Conservation (phyloP, 2,113 vertebrate species). For the Protobothrops mucrosquamatus region DNA sequence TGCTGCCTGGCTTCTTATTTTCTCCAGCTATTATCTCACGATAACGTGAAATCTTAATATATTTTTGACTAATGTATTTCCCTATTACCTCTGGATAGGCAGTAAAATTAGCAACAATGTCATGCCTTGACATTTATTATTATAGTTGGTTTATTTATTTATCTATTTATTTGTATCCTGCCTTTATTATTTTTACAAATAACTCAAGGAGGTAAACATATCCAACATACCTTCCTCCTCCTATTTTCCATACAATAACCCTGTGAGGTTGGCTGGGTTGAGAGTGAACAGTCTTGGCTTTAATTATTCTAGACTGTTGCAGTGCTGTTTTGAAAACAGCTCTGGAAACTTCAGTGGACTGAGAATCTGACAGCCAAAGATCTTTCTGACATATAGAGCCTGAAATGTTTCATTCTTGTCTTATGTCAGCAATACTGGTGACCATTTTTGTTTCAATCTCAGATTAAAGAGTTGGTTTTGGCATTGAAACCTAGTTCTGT, state of each 20-base stretch:
- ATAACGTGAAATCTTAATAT: not conserved
- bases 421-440: not conserved
- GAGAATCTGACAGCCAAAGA: not conserved
- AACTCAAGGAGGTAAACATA: not conserved
- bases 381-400: not conserved
- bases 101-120: not conserved
- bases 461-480: not conserved
- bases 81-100: not conserved
- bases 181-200: no score
- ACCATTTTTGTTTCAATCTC: not conserved
- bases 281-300: not conserved
- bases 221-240: not conserved
- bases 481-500: not conserved
- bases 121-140: not conserved
- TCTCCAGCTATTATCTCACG: not conserved
- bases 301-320: not conserved
- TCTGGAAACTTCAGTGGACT: not conserved
- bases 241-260: not conserved
- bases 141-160: not conserved
- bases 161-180: not conserved
- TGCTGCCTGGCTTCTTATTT: not conserved
- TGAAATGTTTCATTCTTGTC: not conserved
- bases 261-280: not conserved
- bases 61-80: not conserved
- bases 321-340: not conserved